phyloP scores from a whole-genome alignment of 2,797 vertebrate species.

The Rallus crepitans region DNA sequence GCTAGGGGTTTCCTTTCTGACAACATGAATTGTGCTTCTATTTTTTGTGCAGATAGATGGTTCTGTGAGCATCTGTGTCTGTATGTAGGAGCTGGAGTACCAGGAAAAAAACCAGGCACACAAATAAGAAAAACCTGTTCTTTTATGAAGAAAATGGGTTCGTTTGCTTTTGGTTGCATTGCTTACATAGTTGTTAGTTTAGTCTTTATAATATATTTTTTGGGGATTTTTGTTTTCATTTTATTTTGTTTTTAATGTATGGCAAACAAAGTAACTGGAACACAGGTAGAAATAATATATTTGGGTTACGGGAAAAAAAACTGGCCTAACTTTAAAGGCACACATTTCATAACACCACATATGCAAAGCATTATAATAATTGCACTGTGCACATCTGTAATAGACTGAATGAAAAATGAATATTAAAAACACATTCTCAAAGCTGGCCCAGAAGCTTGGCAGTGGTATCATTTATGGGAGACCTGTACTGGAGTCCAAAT shows the following conservation, averaged over 20 bases:
- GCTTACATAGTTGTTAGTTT: conserved; percentile 55
- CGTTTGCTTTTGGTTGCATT: conserved; percentile 34
- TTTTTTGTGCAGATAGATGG: conserved; percentile 10
- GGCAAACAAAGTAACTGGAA: conserved; percentile 68
- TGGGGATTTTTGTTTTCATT: background rate
- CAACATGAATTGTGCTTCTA: background rate
- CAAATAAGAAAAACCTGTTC: conserved; percentile 66
- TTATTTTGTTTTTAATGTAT: background rate
- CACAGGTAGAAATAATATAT: conserved; percentile 79
- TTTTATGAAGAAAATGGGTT: conserved; percentile 18
- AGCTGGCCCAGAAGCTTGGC: conserved; percentile 59
- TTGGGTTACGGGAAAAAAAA: conserved; percentile 64
- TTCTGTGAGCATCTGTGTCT: background rate
- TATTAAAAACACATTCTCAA: conserved; percentile 78
- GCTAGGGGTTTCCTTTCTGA: background rate
- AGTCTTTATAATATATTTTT: conserved; percentile 65
- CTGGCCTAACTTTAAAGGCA: conserved; percentile 79
- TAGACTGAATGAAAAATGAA: conserved; percentile 73
- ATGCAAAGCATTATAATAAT: conserved; percentile 81
- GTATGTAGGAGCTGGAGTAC: background rate
- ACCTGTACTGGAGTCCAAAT: conserved; percentile 17
- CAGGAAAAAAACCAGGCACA: background rate
- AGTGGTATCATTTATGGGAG: conserved; percentile 2
- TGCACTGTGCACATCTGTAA: conserved; percentile 73
- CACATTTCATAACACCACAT: conserved; percentile 78